Conservation (phyloP, 2,113 vertebrate species). For the Tupaia tana region DNA sequence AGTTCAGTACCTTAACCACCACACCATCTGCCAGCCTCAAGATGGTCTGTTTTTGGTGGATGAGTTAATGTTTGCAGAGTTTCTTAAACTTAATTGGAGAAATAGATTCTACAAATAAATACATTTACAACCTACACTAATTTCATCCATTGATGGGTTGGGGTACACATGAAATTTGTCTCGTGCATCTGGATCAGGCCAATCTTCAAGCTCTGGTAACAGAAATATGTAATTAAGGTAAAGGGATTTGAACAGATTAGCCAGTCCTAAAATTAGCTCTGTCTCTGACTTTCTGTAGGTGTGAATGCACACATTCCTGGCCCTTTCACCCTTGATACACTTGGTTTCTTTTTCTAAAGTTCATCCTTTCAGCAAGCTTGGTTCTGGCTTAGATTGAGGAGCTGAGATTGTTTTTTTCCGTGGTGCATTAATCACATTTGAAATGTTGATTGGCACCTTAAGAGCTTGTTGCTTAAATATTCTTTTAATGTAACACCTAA, state of each 20-base stretch:
- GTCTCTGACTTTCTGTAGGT: conserved; percentile 50
- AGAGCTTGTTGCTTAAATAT: conserved; percentile 16
- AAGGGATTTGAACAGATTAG: not conserved
- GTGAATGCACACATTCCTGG: not conserved
- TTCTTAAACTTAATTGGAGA: conserved; percentile 28
- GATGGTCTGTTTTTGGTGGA: not conserved
- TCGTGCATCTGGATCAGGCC: conserved; percentile 29
- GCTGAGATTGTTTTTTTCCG: conserved; percentile 21
- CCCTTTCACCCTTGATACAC: not conserved
- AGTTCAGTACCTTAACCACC: too few relatives aligned
- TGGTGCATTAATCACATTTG: not conserved
- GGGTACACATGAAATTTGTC: conserved; percentile 36
- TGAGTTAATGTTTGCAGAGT: conserved; percentile 17
- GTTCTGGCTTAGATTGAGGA: not conserved
- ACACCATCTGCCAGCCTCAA: not conserved
- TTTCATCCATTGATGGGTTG: conserved; percentile 57
- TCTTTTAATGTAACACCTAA: not conserved
- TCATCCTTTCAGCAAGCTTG: conserved; percentile 2
- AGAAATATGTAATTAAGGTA: conserved; percentile 64
- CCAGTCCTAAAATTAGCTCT: conserved; percentile 15
- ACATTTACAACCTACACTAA: conserved; percentile 31
- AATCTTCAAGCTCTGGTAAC: not conserved
- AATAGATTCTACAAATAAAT: conserved; percentile 64
- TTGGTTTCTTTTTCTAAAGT: not conserved
- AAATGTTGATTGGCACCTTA: conserved; percentile 7